Base-by-base conservation (phyloP, 2,888 invertebrate genomes). In the Criorhina ranunculi region DNA sequence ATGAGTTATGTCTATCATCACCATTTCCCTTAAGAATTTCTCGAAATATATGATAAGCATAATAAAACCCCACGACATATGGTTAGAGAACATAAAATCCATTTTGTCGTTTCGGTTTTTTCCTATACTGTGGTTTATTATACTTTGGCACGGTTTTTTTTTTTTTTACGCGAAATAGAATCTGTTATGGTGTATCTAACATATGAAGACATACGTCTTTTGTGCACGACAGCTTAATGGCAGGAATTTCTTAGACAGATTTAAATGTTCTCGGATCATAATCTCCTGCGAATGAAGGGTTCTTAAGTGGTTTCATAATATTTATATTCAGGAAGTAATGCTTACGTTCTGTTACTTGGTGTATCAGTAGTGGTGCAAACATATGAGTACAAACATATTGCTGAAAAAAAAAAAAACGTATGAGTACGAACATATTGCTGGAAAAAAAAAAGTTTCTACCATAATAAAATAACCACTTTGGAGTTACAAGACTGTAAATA, bases 211-310 rank as follows among this genome's bases (percentile, higher is more conserved):
- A 42, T 62, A 60, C 37, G 40, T 60, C 62, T 62, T 53, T 53
- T 62, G 42, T 62, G 62, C 44, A 64, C 62, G 35, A 64, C 37
- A 37, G 35, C 53, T 15, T 73, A 53, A 73, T 73, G 73, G 62
- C 35, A 29, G 11, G 37, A 55, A 75, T 24, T 49, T 24, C 49
- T 37, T 19, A 46, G 46, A 59, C 35, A 76, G 33, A 67, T 67
- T 66, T 67, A 76, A 67, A 67, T 51, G 66, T 67, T 67, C 66
- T 76, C 66, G 76, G 57, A 67, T 66, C 57, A 67, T 66, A 76
- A 59, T 67, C 76, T 59, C 40, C 40, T 19, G 76, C 35, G 46
- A 53, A 53, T 57, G 57, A 76, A 37, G 40, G 57, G 37, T 66
- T 31, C 49, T 46, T 76, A 66, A 49, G 66, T 76, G 49, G 37